phyloP scores from a whole-genome alignment of 2,888 invertebrate genomes.

The Drosophila limbata region DNA sequence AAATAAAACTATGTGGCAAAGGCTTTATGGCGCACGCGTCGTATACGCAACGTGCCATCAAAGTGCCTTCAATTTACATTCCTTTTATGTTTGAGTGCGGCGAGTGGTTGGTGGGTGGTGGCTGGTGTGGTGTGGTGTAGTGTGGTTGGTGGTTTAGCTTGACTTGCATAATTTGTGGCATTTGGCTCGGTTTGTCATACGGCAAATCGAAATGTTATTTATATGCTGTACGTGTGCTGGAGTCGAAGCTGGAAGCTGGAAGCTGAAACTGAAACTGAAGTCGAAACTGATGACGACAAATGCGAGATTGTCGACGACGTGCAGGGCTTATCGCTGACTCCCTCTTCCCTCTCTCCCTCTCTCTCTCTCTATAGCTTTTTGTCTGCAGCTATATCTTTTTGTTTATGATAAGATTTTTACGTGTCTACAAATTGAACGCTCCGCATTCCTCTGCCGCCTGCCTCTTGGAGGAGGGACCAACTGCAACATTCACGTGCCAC shows the following conservation, averaged over 20 bases:
- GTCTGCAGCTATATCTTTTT: slow-evolving; percentile 10
- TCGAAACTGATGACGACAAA: slow-evolving; percentile 73
- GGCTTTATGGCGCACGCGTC: slow-evolving; percentile 44
- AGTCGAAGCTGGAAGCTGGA: slow-evolving; percentile 24
- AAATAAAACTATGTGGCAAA: slow-evolving; percentile 50
- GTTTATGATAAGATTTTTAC: slow-evolving; percentile 72
- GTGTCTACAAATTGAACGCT: slow-evolving; percentile 64
- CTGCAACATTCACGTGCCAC: slow-evolving; percentile 4
- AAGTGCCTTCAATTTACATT: slow-evolving; percentile 54
- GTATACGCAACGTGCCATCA: slow-evolving; percentile 50
- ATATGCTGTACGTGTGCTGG: slow-evolving; percentile 74
- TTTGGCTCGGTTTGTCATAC: slow-evolving; percentile 74
- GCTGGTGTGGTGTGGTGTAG: neutral
- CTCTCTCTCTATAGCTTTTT: neutral
- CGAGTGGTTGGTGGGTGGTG: neutral
- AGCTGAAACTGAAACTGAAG: slow-evolving; percentile 15
- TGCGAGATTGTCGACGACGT: slow-evolving; percentile 73
- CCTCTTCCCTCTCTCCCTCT: neutral
- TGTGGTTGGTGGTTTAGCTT: slow-evolving; percentile 8
- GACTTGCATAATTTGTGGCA: slow-evolving; percentile 73
- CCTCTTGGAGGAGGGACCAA: slow-evolving; percentile 19
- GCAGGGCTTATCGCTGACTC: slow-evolving; percentile 67
- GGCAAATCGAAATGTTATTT: slow-evolving; percentile 80
- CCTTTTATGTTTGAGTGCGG: slow-evolving; percentile 41
- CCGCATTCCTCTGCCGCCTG: neutral